phyloP scores from a whole-genome alignment of 1,140 invertebrate species.

The Philotrypesis tridentata region DNA sequence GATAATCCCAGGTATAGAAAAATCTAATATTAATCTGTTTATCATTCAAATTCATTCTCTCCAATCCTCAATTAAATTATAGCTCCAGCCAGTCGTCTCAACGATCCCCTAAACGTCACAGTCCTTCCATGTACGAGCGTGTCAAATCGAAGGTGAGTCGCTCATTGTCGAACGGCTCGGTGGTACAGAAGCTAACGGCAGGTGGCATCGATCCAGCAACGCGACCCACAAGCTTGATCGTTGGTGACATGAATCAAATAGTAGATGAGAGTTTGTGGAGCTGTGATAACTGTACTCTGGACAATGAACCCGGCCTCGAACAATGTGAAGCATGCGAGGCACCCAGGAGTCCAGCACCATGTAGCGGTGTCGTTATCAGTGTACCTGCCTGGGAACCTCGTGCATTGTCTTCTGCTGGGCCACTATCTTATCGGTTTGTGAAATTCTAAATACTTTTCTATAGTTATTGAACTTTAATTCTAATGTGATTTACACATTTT shows the following conservation, averaged over 20 bases:
- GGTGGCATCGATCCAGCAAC: slow-evolving; percentile 54
- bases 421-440: slow-evolving; percentile 75
- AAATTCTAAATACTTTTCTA: background rate
- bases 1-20: slow-evolving; percentile 35
- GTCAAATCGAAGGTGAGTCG: slow-evolving; percentile 76
- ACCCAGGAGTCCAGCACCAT: slow-evolving; percentile 73
- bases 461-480: background rate
- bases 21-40: background rate
- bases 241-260: slow-evolving; percentile 61
- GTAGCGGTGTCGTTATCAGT: slow-evolving; percentile 74
- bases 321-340: slow-evolving; percentile 80
- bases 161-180: slow-evolving; percentile 74
- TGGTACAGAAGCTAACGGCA: slow-evolving; percentile 64
- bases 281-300: slow-evolving; percentile 77
- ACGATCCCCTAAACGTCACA: slow-evolving; percentile 74
- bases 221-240: slow-evolving; percentile 68
- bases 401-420: slow-evolving; percentile 72
- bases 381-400: slow-evolving; percentile 73
- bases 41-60: background rate
- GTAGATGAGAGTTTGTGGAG: slow-evolving; percentile 73
- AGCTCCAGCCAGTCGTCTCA: slow-evolving; percentile 57
- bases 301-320: slow-evolving; percentile 72
- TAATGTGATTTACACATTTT: background rate
- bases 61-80: background rate
- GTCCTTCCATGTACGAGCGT: slow-evolving; percentile 76